A percentile compares a stretch with the other conserved stretches of the same genome.
Conservation (phyloP, 2,113 vertebrate genomes). For the Ramphastos sulfuratus region DNA sequence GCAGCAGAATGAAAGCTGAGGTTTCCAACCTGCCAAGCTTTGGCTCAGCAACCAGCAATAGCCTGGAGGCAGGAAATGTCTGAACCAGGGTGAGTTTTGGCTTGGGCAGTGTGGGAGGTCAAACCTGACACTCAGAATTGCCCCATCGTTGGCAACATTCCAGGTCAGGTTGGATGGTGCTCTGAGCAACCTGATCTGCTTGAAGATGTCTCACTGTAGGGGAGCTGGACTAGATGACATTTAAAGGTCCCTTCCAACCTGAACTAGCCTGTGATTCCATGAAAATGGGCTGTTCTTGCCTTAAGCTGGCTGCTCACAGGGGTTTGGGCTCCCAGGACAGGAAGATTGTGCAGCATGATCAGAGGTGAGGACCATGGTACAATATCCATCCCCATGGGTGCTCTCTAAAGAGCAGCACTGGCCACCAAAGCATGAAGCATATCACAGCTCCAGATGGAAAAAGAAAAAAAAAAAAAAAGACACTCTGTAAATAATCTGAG, state of each 20-base stretch:
- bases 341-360: background rate
- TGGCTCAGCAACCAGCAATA: background rate
- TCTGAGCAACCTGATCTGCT: background rate
- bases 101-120: background rate
- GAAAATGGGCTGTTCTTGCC: background rate
- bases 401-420: background rate
- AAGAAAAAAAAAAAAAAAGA: background rate
- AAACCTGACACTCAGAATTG: background rate
- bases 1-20: background rate
- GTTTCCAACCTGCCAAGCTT: background rate
- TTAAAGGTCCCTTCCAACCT: no score
- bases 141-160: background rate
- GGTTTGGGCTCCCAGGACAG: background rate
- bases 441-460: background rate
- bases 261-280: background rate
- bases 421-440: background rate
- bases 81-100: background rate
- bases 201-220: background rate
- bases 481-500: background rate
- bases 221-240: background rate
- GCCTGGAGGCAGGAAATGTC: background rate
- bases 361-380: background rate
- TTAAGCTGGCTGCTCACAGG: background rate
- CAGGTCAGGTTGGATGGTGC: background rate
- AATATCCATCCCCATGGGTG: fast-evolving